A percentile compares a stretch with the other conserved stretches of the same genome.
Evolutionary conservation across 1,140 invertebrate genomes (phyloP).

Genomic region (Charaxes varanes): DNA sequence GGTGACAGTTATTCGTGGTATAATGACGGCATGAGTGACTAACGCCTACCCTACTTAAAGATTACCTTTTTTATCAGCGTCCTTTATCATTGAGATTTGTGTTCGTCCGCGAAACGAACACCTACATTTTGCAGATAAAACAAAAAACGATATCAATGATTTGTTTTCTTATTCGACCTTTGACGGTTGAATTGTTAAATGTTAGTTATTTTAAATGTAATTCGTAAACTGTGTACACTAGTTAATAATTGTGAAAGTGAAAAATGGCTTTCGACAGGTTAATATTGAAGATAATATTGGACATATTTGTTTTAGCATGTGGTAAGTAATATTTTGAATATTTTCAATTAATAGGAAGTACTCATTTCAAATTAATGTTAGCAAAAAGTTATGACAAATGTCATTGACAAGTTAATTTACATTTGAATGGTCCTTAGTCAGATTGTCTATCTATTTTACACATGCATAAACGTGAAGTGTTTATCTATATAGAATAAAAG

Average conservation of each 20-base stretch:
- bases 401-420: too few relatives aligned
- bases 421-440: too few relatives aligned
- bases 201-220: slow-evolving; percentile 3
- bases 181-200: not conserved
- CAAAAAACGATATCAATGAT: not conserved
- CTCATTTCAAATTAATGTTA: too few relatives aligned
- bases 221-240: not conserved
- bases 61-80: slow-evolving; percentile 16
- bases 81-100: slow-evolving; percentile 20
- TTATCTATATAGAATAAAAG: too few relatives aligned
- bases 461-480: too few relatives aligned
- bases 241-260: slow-evolving; percentile 1
- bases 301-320: slow-evolving; percentile 40
- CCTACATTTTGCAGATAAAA: slow-evolving; percentile 4
- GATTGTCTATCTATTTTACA: too few relatives aligned
- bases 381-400: too few relatives aligned
- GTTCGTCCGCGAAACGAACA: slow-evolving; percentile 11
- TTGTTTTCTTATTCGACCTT: not conserved
- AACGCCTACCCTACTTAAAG: slow-evolving; percentile 10
- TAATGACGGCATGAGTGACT: slow-evolving; percentile 11
- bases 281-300: slow-evolving; percentile 53
- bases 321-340: slow-evolving; percentile 37
- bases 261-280: slow-evolving; percentile 44
- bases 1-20: too few relatives aligned
- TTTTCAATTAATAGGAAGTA: too few relatives aligned